Percentiles rank a stretch among this genome's conserved stretches.
phyloP scores from a whole-genome alignment of 2,797 vertebrate genomes.

The Tragopan temminckii region DNA sequence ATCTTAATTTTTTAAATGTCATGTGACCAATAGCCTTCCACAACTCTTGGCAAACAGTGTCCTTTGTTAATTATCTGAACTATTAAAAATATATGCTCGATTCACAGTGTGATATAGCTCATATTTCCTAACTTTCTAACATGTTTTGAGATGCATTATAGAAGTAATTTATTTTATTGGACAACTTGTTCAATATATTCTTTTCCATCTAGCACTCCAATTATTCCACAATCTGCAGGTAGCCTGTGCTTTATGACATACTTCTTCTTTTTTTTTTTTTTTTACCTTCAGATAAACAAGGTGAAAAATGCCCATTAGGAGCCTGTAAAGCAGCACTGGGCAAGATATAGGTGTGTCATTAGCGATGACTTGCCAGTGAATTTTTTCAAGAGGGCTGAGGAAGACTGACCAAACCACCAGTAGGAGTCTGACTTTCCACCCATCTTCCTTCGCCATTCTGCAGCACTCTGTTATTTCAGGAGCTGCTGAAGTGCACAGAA shows the following conservation, averaged over 20 bases:
- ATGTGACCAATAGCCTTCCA: constrained; percentile 20
- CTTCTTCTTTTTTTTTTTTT: background rate
- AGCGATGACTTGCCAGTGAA: background rate
- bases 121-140: background rate
- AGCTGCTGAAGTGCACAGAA: constrained; percentile 53
- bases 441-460: constrained; percentile 26
- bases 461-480: constrained; percentile 70
- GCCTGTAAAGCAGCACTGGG: background rate
- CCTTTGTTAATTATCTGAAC: background rate
- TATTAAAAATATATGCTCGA: background rate
- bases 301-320: background rate
- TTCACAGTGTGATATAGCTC: background rate
- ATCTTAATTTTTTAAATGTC: constrained; percentile 22
- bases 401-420: constrained; percentile 32
- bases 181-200: background rate
- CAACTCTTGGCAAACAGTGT: background rate
- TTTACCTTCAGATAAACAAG: background rate
- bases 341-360: background rate
- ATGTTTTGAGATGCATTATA: background rate
- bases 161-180: constrained; percentile 23
- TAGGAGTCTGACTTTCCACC: constrained; percentile 57
- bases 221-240: background rate
- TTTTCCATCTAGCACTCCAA: background rate
- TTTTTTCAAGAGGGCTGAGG: constrained; percentile 26
- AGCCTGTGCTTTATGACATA: background rate